These are phyloP conservation scores for Chauna torquata DNA, from an alignment of 2,113 vertebrate species.

Conservation along the genomic window DNA sequence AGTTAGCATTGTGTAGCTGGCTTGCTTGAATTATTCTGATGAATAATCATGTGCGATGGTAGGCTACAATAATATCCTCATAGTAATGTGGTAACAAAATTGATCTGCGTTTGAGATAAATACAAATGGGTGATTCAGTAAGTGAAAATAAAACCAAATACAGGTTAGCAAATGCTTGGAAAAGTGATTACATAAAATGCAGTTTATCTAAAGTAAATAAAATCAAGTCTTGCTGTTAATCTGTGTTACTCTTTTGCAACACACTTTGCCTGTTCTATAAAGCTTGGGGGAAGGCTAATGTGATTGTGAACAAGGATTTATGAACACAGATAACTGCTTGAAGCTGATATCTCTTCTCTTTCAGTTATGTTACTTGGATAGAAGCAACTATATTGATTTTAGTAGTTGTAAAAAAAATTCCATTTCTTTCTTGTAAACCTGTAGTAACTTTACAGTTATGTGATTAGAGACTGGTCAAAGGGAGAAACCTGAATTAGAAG, in stretches of 20 bases:
- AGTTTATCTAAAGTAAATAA: not conserved
- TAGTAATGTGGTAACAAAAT: not conserved
- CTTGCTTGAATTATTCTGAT: not conserved
- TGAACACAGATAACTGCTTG: not conserved
- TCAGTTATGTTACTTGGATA: not conserved
- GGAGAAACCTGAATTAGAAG: not conserved
- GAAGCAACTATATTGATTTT: not conserved
- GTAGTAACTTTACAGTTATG: not conserved
- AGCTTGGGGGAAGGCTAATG: not conserved
- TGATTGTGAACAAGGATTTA: conserved; percentile 3
- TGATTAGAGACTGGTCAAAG: not conserved
- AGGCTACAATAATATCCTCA: not conserved
- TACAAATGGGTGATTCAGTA: not conserved
- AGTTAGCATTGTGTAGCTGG: not conserved
- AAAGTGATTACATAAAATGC: not conserved
- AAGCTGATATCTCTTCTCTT: not conserved
- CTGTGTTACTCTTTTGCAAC: not conserved
- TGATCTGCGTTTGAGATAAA: not conserved
- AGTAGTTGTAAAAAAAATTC: not conserved
- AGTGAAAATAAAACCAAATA: not conserved
- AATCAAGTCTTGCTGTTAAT: not conserved
- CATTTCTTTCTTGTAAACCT: not conserved
- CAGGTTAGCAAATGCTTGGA: not conserved
- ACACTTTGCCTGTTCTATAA: not conserved
- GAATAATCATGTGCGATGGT: not conserved